phyloP scores from a whole-genome alignment of 1,140 invertebrate genomes.

The Penaeus chinensis region DNA sequence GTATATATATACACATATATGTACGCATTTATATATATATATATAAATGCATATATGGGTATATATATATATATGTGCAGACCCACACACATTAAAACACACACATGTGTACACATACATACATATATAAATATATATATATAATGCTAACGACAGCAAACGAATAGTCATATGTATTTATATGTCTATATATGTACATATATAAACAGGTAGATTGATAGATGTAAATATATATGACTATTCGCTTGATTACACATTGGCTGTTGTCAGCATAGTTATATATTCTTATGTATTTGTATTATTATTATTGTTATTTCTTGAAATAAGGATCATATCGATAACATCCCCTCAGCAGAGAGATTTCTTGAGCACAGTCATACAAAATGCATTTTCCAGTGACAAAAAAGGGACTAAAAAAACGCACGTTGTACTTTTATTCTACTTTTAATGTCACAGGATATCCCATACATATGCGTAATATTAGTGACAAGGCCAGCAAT shows the following conservation, averaged over 20 bases:
- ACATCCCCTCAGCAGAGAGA: neutral
- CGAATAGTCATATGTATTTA: conserved; percentile 4
- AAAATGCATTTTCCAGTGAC: neutral
- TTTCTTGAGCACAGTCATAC: neutral
- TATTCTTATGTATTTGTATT: neutral
- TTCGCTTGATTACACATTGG: neutral
- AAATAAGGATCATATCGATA: too few relatives aligned
- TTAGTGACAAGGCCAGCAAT: conserved; percentile 61
- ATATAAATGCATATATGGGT: conserved; percentile 27
- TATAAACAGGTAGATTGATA: conserved; percentile 19
- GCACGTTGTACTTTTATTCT: conserved; percentile 50
- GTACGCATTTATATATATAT: conserved; percentile 28
- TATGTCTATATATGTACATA: conserved; percentile 29
- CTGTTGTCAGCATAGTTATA: neutral
- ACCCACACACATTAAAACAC: neutral
- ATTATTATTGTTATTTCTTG: too few relatives aligned
- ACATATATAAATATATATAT: conserved; percentile 25
- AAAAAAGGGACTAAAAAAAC: conserved; percentile 13
- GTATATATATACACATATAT: conserved; percentile 12
- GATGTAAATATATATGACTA: conserved; percentile 35
- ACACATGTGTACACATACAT: conserved; percentile 4
- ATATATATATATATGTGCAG: conserved; percentile 2
- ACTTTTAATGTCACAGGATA: conserved; percentile 64
- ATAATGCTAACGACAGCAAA: neutral
- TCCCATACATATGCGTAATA: conserved; percentile 64